Conservation (phyloP, 2,797 vertebrate species). For the Chrosomus eos region DNA sequence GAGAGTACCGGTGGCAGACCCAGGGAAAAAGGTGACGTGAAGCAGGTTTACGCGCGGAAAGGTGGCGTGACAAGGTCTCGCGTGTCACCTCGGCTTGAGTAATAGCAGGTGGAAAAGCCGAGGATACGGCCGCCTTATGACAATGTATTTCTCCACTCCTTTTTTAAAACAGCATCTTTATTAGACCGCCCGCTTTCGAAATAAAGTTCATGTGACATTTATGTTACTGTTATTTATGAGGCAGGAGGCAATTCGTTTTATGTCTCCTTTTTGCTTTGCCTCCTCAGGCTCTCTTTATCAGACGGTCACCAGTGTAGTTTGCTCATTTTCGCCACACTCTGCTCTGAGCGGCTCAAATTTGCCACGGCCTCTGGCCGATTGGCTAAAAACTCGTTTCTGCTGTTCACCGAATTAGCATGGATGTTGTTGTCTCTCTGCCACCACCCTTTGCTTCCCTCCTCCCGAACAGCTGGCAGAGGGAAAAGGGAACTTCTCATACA, state of each 20-base stretch:
- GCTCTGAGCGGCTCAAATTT: conserved; percentile 69
- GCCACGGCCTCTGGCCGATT: conserved; percentile 67
- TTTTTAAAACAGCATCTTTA: conserved; percentile 81
- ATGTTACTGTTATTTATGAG: conserved; percentile 86
- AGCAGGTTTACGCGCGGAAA: conserved; percentile 64
- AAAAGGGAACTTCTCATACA: conserved; percentile 67
- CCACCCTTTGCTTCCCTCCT: conserved; percentile 32
- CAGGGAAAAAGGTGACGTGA: conserved; percentile 55
- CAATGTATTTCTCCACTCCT: conserved; percentile 76
- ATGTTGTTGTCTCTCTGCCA: conserved; percentile 57
- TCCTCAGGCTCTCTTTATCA: conserved; percentile 74
- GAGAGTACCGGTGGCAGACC: conserved; percentile 30
- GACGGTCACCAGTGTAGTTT: conserved; percentile 68
- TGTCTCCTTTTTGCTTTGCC: conserved; percentile 69
- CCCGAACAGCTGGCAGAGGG: conserved; percentile 62
- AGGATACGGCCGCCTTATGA: conserved; percentile 73
- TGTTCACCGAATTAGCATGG: conserved; percentile 69
- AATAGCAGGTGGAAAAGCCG: conserved; percentile 63
- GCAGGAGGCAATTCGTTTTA: conserved; percentile 76
- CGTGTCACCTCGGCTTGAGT: conserved; percentile 72
- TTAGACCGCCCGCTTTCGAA: conserved; percentile 79
- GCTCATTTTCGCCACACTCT: conserved; percentile 65
- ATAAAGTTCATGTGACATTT: conserved; percentile 85
- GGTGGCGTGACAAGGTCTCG: conserved; percentile 64
- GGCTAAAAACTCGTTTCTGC: conserved; percentile 72